Evolutionary conservation across 1,140 invertebrate species (phyloP), one percentile per base, ranked within the genome.

Genomic region (Drosophila mojavensis): DNA sequence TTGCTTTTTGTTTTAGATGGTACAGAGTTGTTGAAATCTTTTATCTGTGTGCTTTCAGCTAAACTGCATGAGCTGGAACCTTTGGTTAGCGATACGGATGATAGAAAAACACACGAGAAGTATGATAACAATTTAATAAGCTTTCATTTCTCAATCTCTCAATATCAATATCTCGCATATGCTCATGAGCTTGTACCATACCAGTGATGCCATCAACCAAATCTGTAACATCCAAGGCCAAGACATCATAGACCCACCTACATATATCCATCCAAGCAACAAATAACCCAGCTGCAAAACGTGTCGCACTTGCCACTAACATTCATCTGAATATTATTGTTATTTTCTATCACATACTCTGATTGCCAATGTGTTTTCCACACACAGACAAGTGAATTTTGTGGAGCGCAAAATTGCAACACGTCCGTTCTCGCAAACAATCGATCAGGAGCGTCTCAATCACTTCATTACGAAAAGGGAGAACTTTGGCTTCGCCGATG

Each of bases 361-460:
- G 60, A 81, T 71, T 75, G 24, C 62, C 65, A 41, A 54, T 61
- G 28, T 65, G 24, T 56, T 58, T 62, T 39, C 56, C 70, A 50
- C 74, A 47, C 71, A 51, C 78, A 91, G 90, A 82, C 90, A 91
- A 79, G 90, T 91, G 58, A 89, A 82, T 76, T 91, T 91, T 78
- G 86, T 83, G 63, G 90, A 91, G 76, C 80, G 77, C 69, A 92
- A 92, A 72, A 78, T 67, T 61, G 68, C 79, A 10, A 67, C 85
- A 58, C 80, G 95, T 92, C 96, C 96, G 88, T 97, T 97, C 94
- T 96, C 96, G 80, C 95, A 96, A 96, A 95, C 93, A 94, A 89
- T 92, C 92, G 94, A 93, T 94, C 94, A 96, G 93, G 96, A 96
- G 82, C 94, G 94, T 89, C 95, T 79, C 48, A 90, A 92, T 77